Conservation (phyloP, 2,113 vertebrate species). For the Felis catus region F.catus_Fca126_mat1.0 CM031419.1:4071001-4071500, state of each 20-base stretch:
- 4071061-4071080: too few relatives aligned
- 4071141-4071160: too few relatives aligned
- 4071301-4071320: fast-evolving
- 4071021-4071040: too few relatives aligned
- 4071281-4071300: fast-evolving
- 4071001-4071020: too few relatives aligned
- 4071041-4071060: too few relatives aligned
- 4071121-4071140: too few relatives aligned
- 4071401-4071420: background rate
- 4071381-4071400: background rate
- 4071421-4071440: fast-evolving
- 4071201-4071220: too few relatives aligned
- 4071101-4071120: too few relatives aligned
- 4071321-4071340: background rate
- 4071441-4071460: background rate
- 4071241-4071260: fast-evolving
- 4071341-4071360: background rate
- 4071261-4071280: background rate
- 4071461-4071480: background rate
- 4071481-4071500: fast-evolving
- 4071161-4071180: too few relatives aligned
- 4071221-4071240: background rate
- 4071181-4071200: too few relatives aligned
- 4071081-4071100: too few relatives aligned
- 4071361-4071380: fast-evolving